Evolutionary conservation across 2,113 vertebrate genomes (phyloP).

Genomic region (Macaca mulatta): DNA sequence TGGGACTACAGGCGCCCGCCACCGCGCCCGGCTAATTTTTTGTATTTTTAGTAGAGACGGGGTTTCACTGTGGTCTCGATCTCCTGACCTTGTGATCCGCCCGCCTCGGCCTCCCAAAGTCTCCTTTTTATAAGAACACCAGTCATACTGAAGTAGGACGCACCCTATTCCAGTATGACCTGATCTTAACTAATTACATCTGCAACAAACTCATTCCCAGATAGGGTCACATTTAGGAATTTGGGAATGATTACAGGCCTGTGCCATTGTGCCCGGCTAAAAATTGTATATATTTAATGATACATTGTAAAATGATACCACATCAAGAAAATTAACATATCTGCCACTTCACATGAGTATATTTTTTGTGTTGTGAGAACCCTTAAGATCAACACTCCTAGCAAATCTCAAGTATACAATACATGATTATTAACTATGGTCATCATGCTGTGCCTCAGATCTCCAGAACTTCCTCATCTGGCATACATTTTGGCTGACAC

Average conservation of each 20-base stretch:
- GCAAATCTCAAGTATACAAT: not conserved
- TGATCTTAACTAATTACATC: not conserved
- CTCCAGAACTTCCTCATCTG: not conserved
- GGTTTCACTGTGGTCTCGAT: too few relatives aligned
- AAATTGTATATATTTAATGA: not conserved
- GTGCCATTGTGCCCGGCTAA: too few relatives aligned
- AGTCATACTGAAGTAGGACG: not conserved
- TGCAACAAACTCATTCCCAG: not conserved
- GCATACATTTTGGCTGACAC: not conserved
- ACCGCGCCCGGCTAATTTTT: too few relatives aligned
- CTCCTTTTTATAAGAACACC: not conserved
- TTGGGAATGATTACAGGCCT: too few relatives aligned
- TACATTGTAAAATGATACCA: not conserved
- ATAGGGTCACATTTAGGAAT: not conserved
- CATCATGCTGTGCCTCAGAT: too few relatives aligned
- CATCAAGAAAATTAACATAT: not conserved
- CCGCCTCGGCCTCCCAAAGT: not conserved
- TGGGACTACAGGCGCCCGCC: too few relatives aligned
- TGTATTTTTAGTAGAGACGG: too few relatives aligned
- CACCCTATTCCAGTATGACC: not conserved
- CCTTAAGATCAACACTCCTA: not conserved
- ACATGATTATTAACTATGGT: not conserved
- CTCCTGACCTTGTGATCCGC: too few relatives aligned
- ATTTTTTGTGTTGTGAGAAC: not conserved
- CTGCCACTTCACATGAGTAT: not conserved